Conservation (phyloP, 2,113 vertebrate species). For the Ptilorrhoa leucosticta region DNA sequence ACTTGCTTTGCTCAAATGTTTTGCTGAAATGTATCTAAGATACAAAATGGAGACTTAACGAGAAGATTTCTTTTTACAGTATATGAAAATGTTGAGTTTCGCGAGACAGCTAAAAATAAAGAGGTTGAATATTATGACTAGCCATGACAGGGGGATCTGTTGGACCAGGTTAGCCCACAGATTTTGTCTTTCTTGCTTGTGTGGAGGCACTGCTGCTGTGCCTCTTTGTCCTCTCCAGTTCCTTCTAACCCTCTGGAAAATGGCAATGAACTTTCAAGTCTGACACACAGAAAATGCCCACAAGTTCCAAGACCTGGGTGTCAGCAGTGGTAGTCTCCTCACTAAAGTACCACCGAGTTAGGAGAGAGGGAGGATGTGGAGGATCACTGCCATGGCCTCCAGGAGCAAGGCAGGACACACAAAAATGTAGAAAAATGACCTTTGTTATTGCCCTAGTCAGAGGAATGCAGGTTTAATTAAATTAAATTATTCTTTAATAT, state of each 20-base stretch:
- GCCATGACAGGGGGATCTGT: not conserved
- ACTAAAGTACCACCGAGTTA: accelerated
- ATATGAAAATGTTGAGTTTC: not conserved
- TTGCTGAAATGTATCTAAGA: not conserved
- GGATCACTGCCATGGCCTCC: accelerated
- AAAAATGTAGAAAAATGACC: not conserved
- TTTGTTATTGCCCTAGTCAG: not conserved
- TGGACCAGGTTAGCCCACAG: not conserved
- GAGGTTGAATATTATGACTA: not conserved
- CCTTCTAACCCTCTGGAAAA: not conserved
- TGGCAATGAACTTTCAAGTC: not conserved
- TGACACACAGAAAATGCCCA: not conserved
- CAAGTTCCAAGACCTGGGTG: not conserved
- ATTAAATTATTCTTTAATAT: not conserved
- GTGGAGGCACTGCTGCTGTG: not conserved
- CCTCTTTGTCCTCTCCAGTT: not conserved
- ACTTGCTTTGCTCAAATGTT: not conserved
- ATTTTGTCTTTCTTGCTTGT: not conserved
- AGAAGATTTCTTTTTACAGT: not conserved
- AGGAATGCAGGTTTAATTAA: not conserved
- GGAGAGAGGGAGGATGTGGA: not conserved
- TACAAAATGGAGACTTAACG: not conserved
- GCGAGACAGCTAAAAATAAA: not conserved
- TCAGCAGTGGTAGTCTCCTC: not conserved
- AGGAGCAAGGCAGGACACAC: not conserved